Evolutionary conservation across 2,113 vertebrate genomes (phyloP).

Genomic region (Sciurus niger): DNA sequence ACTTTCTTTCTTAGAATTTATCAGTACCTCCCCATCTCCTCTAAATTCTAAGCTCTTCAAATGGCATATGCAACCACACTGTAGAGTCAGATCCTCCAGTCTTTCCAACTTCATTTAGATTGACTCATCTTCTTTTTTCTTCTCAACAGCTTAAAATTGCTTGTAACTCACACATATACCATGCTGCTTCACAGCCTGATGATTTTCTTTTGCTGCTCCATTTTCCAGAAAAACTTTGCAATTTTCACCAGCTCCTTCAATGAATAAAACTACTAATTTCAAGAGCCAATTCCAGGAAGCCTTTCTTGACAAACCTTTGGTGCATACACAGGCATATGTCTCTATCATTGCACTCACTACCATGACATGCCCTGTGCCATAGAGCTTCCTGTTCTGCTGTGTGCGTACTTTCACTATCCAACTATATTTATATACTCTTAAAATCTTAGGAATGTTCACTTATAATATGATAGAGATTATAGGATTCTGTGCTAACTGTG

Average conservation of each 20-base stretch:
- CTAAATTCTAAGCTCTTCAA: background rate
- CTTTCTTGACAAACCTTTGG: background rate
- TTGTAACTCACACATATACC: background rate
- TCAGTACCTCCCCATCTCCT: background rate
- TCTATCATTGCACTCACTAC: background rate
- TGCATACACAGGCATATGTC: rapidly evolving
- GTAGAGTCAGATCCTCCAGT: background rate
- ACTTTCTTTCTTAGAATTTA: background rate
- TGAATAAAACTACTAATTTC: conserved; percentile 15
- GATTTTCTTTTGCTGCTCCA: background rate
- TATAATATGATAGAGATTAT: background rate
- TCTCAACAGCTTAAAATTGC: background rate
- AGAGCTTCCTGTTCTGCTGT: background rate
- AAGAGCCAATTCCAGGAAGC: background rate
- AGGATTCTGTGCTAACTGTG: background rate
- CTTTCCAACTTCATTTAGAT: background rate
- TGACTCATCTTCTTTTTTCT: background rate
- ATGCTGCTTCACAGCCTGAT: background rate
- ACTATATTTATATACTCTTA: background rate
- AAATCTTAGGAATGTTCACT: background rate
- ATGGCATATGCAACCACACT: background rate
- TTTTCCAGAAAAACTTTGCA: conserved; percentile 34
- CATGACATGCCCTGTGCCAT: background rate
- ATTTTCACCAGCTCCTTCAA: background rate
- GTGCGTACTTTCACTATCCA: background rate